Base-by-base conservation (phyloP, 2,888 invertebrate genomes). In the Cephus nigrinus region DNA sequence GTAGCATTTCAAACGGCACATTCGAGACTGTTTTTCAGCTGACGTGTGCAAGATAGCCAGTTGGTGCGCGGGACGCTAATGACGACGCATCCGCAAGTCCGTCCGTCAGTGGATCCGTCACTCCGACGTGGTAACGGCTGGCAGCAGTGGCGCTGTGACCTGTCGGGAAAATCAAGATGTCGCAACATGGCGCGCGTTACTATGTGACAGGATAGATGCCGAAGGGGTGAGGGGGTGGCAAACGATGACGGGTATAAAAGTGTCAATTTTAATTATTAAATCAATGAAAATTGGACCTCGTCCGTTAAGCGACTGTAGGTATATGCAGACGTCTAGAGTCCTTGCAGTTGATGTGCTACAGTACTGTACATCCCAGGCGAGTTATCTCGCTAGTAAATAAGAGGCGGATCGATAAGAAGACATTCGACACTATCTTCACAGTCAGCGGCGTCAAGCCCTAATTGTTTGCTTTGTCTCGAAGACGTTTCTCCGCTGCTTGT, bases 391-490 rank as follows among this genome's bases (percentile, higher is more conserved):
- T 35, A 68, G 74, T 73, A 73, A 73, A 77, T 74, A 77, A 77
- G 73, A 77, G 73, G 74, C 76, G 74, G 74, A 77, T 77, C 34
- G 73, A 69, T 69, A 69, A 71, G 31, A 71, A 36, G 75, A 75
- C 75, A 76, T 74, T 79, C 55, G 78, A 80, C 74, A 69, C 78
- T 72, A 68, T 69, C 82, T 76, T 75, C 74, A 23, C 79, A 75
- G 78, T 80, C 80, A 82, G 81, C 79, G 80, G 79, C 82, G 83
- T 84, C 84, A 82, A 83, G 78, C 80, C 81, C 84, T 87, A 88
- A 87, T 86, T 86, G 84, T 86, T 87, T 84, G 84, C 83, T 82
- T 82, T 84, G 82, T 84, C 82, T 82, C 82, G 75, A 69, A 79
- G 81, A 82, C 81, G 77, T 79, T 80, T 77, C 77, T 77, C 72